Evolutionary conservation across 2,888 invertebrate genomes (phyloP), one percentile per base, ranked within the genome.

Genomic region (Epinotia demarniana): DNA sequence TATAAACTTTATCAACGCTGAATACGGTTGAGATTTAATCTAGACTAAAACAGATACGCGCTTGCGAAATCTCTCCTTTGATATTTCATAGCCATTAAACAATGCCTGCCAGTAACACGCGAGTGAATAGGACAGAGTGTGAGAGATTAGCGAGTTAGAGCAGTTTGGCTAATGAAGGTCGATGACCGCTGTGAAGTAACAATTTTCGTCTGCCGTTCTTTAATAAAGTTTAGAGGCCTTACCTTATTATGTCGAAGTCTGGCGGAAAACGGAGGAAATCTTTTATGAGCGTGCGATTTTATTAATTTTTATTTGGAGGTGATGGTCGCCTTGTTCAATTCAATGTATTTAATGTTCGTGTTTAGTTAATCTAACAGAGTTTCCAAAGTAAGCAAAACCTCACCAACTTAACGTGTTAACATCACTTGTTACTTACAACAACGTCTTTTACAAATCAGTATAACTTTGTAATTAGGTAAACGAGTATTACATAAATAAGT

Each of bases 91-190:
- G 80, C 83, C 80, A 78, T 76, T 80, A 73, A 82, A 83, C 83
- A 83, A 82, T 82, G 82, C 81, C 80, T 82, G 84, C 79, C 83
- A 83, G 76, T 79, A 77, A 78, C 84, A 84, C 69, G 80, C 77
- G 76, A 79, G 78, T 60, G 81, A 87, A 72, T 72, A 81, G 79
- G 82, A 85, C 72, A 79, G 78, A 66, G 68, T 72, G 78, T 80
- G 62, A 78, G 72, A 55, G 61, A 67, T 79, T 78, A 78, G 78
- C 79, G 78, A 80, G 70, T 78, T 82, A 79, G 82, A 85, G 85
- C 87, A 85, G 87, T 85, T 87, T 53, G 61, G 70, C 39, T 71
- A 64, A 75, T 83, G 81, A 83, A 81, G 88, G 85, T 81, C 86
- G 79, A 78, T 81, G 84, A 84, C 82, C 84, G 78, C 76, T 57